Evolutionary conservation across 2,888 invertebrate genomes (phyloP), one percentile per base, ranked within the genome.

Genomic region (Litoditis marina): DNA sequence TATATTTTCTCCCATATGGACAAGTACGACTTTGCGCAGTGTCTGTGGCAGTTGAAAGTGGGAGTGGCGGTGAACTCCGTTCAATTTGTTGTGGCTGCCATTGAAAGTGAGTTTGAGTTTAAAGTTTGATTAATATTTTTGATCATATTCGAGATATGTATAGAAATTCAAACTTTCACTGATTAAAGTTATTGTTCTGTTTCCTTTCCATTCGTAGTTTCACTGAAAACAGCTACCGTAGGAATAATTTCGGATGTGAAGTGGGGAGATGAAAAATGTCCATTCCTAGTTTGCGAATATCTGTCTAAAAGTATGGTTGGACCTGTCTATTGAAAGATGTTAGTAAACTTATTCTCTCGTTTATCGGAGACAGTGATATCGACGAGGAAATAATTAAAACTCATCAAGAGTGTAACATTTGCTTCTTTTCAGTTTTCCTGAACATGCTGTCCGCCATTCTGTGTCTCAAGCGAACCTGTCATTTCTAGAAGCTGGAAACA

Each of bases 1-100:
- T 78, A 80, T 67, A 80, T 80, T 54, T 80, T 78, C 65, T 68
- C 76, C 16, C 77, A 80, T 58, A 76, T 78, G 76, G 74, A 80
- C 54, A 69, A 78, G 57, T 80, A 80, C 67, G 77, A 81, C 65
- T 78, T 78, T 58, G 55, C 68, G 13, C 69, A 69, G 50, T 77
- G 77, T 51, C 62, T 76, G 30, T 76, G 72, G 71, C 74, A 76
- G 54, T 56, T 76, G 47, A 76, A 76, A 63, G 76, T 76, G 27
- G 81, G 81, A 19, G 72, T 81, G 16, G 79, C 81, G 16, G 78
- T 82, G 28, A 82, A 79, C 46, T 76, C 73, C 6, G 73, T 79
- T 11, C 81, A 81, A 63, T 76, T 81, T 57, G 74, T 79, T 5
- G 60, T 81, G 27, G 72, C 78, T 6, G 76, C 68, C 3, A 67